Base-by-base conservation (phyloP, 1,140 invertebrate species). In the Meteorus sp. region DNA sequence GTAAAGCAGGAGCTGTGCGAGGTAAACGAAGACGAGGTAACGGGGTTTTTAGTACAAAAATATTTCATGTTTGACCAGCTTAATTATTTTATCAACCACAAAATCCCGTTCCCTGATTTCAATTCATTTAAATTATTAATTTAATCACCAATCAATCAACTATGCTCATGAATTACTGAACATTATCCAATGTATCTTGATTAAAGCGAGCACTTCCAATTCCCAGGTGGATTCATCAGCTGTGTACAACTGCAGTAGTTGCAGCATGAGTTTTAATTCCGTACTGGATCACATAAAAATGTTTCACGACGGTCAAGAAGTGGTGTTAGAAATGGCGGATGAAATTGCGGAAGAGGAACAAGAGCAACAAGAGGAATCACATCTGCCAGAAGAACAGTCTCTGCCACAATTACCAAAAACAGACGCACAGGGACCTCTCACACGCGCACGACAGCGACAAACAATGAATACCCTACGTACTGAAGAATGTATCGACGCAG, bases 281-380 rank as follows among this genome's bases (percentile, higher is more conserved):
- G 83, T 88, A 7, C 65, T 85, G 31, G 85, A 87, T 2, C 86
- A 88, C 61, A 85, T 88, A 60, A 80, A 84, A 55, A 78, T 84
- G 60, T 86, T 82, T 68, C 87, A 88, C 56, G 83, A 83, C 69
- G 84, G 85, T 43, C 83, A 88, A 70, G 85, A 88, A 74, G 85
- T 88, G 45, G 80, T 85, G 31, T 73, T 86, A 35, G 84, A 86
- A 65, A 78, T 79, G 73, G 73, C 69, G 9, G 75, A 73, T 5
- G 48, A 59, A 2, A 11, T 20, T 4, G 1, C 43, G 8, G 20
- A 45, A 5, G 35, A 71, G 73, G 3, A 64, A 68, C 43, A 68
- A 74, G 23, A 67, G 71, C 11, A 67, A 72, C 53, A n/a, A n/a
- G n/a, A 45, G 9, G 35, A 71, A 74, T 3, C 65, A 68, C 43